Evolutionary conservation across 2,113 vertebrate genomes (phyloP), one percentile per base, ranked within the genome.

Genomic region (Lepus americanus): DNA sequence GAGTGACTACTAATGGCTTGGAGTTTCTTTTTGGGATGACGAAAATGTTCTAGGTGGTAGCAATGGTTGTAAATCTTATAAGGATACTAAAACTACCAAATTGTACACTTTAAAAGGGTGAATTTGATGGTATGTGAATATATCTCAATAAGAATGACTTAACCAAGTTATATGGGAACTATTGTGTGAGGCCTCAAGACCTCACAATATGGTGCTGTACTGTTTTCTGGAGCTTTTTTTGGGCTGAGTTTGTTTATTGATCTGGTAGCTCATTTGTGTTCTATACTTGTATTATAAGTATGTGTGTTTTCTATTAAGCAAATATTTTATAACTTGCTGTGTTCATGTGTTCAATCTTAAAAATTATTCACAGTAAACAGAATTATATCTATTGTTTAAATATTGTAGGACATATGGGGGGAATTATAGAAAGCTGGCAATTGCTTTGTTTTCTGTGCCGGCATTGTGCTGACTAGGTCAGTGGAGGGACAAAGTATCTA

Each of bases 351-450:
- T 90, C 70, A 82, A 79, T 70, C 25, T 94, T 94, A 89, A 91
- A 96, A 89, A 76, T 29, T 66, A 33, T 55, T 81, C 64, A 63
- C 17, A 87, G 10, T 70, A 82, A 44, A 31, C 16, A 91, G 36
- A 67, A 74, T 79, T 92, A n/a, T 33, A 33, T 79, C 14, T 94
- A 10, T 95, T 89, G 80, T 51, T 85, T 85, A 85, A 89, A 86
- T 93, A 74, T 36, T 72, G n/a, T 64, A 61, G 55, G 31, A 69
- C 27, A 70, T 82, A 31, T 12, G 36, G 22, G 6, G 44, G 31
- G 89, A 82, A n/a, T 67, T 81, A 77, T 9, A 93, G 92, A 86
- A 84, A 51, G 73, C 73, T 90, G 49, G 69, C 78, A 81, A 66
- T 88, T 81, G 67, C 36, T 81, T 96, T 73, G 69, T 70, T 92